A percentile compares a stretch with the other conserved stretches of the same genome.
Conservation (phyloP, 1,140 invertebrate genomes). For the Orchestia grillus region DNA sequence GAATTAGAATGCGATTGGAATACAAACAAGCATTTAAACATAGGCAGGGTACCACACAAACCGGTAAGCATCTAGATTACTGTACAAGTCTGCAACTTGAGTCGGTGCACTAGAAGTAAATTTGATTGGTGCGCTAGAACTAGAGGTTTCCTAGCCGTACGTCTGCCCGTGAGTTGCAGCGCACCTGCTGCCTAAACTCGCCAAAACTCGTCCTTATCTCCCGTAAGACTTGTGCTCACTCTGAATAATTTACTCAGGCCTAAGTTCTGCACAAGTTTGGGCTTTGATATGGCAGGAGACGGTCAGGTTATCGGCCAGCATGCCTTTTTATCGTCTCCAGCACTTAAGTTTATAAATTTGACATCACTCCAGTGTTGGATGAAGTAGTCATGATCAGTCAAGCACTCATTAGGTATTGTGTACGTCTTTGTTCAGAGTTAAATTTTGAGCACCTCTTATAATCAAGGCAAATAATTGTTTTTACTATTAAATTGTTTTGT, state of each 20-base stretch:
- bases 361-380: background rate
- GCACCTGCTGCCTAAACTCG: background rate
- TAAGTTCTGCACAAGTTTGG: slow-evolving; percentile 14
- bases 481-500: too few species aligned
- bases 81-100: background rate
- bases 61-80: background rate
- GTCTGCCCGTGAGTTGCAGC: background rate
- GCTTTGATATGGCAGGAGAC: background rate
- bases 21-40: background rate
- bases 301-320: background rate
- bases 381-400: background rate
- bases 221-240: slow-evolving; percentile 15
- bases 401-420: background rate
- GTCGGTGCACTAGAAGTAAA: background rate
- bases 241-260: background rate
- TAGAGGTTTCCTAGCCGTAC: background rate
- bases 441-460: too few species aligned
- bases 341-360: background rate
- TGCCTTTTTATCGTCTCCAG: background rate
- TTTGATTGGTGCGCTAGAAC: background rate
- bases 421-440: background rate
- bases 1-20: background rate
- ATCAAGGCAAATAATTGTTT: too few species aligned
- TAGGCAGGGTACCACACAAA: background rate
- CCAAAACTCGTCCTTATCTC: background rate